Evolutionary conservation across 2,113 vertebrate genomes (phyloP).

Genomic region (Eurypyga helias): DNA sequence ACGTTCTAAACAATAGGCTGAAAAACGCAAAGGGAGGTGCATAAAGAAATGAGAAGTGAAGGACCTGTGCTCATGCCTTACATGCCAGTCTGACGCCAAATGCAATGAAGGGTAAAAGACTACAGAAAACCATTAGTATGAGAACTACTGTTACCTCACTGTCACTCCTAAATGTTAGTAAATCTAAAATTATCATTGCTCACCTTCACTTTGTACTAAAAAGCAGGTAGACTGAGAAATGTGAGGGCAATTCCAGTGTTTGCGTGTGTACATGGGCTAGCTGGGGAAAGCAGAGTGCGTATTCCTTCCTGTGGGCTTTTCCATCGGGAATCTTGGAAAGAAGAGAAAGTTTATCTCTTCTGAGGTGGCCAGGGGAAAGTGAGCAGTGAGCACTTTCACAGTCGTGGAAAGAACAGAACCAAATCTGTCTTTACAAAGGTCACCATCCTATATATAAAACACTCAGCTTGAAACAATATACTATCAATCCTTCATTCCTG

Average conservation of each 20-base stretch:
- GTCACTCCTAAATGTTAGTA: neutral
- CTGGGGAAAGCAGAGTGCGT: fast-evolving
- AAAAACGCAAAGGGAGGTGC: neutral
- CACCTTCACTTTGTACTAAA: neutral
- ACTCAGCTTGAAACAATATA: neutral
- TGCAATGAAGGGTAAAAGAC: neutral
- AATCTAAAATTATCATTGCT: neutral
- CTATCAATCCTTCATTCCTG: neutral
- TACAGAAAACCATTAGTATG: neutral
- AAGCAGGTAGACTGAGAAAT: neutral
- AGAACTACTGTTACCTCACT: neutral
- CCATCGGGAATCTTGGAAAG: neutral
- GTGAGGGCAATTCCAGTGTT: fast-evolving
- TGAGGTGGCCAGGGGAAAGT: neutral
- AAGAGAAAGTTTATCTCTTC: neutral
- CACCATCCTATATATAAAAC: neutral
- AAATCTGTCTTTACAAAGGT: neutral
- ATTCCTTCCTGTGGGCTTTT: neutral
- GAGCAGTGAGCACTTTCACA: neutral
- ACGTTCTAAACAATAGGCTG: neutral
- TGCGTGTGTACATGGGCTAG: neutral
- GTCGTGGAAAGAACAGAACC: neutral
- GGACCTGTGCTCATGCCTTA: neutral
- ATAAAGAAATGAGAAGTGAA: neutral
- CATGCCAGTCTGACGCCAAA: neutral